phyloP scores from a whole-genome alignment of 2,113 vertebrate species.

The Hippolais icterina region DNA sequence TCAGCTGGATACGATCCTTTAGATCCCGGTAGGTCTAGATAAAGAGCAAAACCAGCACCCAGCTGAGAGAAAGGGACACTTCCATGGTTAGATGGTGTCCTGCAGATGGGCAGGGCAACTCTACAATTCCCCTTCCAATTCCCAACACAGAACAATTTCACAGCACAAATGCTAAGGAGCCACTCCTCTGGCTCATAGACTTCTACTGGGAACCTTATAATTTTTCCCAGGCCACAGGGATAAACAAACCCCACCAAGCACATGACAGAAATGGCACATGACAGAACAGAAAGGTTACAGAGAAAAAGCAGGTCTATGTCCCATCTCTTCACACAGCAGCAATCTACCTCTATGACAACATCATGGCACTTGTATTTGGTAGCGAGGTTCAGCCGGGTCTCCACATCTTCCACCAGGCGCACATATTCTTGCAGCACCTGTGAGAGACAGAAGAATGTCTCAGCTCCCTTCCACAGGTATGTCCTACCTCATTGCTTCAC shows the following conservation, averaged over 20 bases:
- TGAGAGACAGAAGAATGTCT: not conserved
- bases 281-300: not conserved
- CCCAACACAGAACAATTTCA: not conserved
- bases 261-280: not conserved
- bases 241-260: not conserved
- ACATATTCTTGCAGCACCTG: slow-evolving; percentile 92
- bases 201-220: not conserved
- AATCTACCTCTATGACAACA: slow-evolving; percentile 89
- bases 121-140: not conserved
- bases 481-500: not conserved
- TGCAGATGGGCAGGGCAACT: not conserved
- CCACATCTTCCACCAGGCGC: slow-evolving; percentile 86
- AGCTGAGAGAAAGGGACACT: not conserved
- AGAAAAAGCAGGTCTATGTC: not conserved
- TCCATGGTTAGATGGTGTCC: not conserved
- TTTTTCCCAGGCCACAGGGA: not conserved
- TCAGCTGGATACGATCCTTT: slow-evolving; percentile 90
- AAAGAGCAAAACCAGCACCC: slow-evolving; percentile 29
- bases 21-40: slow-evolving; percentile 87
- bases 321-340: not conserved
- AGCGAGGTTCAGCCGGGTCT: slow-evolving; percentile 83
- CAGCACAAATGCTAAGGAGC: not conserved
- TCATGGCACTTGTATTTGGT: slow-evolving; percentile 94
- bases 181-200: not conserved
- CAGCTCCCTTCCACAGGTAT: not conserved